Conservation (phyloP, 2,797 vertebrate species). For the Chiloscyllium punctatum region DNA sequence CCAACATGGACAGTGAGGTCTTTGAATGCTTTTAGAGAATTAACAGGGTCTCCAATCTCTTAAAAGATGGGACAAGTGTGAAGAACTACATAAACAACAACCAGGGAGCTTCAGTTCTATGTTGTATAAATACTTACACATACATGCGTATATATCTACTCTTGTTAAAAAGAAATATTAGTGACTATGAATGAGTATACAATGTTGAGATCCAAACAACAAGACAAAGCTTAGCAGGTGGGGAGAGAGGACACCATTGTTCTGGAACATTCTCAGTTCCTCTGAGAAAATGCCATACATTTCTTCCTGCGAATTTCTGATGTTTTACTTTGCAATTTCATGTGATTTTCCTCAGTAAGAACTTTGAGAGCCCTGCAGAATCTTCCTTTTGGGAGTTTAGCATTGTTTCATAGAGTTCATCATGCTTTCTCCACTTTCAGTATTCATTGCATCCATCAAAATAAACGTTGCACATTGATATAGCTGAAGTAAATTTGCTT, state of each 20-base stretch:
- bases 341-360: not conserved
- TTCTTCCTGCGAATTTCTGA: not conserved
- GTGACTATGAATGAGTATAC: not conserved
- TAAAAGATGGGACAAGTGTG: not conserved
- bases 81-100: conserved; percentile 7
- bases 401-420: not conserved
- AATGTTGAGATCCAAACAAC: not conserved
- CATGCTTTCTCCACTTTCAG: not conserved
- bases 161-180: conserved; percentile 13
- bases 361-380: not conserved
- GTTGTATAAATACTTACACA: not conserved
- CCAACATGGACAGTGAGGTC: not conserved
- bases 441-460: not conserved
- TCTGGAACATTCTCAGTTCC: conserved; percentile 11
- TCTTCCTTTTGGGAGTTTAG: conserved; percentile 25
- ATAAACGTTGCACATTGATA: not conserved
- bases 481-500: not conserved
- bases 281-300: not conserved
- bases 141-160: not conserved
- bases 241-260: not conserved
- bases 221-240: not conserved
- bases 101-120: conserved; percentile 13
- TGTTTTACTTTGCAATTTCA: conserved; percentile 22
- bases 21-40: conserved; percentile 3
- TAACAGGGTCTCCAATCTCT: not conserved